Evolutionary conservation across 2,113 vertebrate species (phyloP).

Genomic region (Eudyptes chrysolophus): DNA sequence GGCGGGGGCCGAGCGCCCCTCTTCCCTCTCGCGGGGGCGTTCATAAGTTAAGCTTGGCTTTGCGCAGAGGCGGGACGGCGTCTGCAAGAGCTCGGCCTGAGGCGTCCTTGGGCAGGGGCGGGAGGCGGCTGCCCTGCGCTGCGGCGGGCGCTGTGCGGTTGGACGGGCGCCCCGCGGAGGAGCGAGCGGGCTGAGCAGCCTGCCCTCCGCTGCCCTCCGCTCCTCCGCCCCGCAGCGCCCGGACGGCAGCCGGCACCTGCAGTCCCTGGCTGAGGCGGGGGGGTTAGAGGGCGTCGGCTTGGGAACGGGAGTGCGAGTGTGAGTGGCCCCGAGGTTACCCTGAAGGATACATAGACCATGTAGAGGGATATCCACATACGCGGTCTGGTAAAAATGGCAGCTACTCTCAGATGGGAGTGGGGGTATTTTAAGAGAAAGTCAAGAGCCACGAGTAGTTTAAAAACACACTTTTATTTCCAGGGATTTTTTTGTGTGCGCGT

Average conservation of each 20-base stretch:
- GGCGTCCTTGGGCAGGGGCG: no score
- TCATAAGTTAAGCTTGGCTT: background rate
- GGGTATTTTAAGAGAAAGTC: background rate
- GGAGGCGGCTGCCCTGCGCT: background rate
- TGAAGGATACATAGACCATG: accelerated
- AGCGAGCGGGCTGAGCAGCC: background rate
- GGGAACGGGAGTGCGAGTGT: background rate
- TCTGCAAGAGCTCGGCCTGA: background rate
- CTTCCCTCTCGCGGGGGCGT: background rate
- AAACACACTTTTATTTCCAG: background rate
- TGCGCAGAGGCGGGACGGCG: no score
- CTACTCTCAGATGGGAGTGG: no score
- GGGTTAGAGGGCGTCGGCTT: background rate
- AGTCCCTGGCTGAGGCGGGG: background rate
- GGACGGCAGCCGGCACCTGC: no score
- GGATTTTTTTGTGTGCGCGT: no score
- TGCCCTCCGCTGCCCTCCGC: background rate
- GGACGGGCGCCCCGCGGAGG: background rate
- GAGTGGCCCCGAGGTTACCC: background rate
- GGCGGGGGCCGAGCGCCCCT: background rate
- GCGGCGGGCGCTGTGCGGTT: background rate
- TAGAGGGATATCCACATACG: accelerated
- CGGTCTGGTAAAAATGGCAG: background rate
- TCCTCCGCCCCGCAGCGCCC: background rate
- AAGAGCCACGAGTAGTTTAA: background rate